phyloP scores from a whole-genome alignment of 2,113 vertebrate species.

The Cyanoramphus novaezelandiae region DNA sequence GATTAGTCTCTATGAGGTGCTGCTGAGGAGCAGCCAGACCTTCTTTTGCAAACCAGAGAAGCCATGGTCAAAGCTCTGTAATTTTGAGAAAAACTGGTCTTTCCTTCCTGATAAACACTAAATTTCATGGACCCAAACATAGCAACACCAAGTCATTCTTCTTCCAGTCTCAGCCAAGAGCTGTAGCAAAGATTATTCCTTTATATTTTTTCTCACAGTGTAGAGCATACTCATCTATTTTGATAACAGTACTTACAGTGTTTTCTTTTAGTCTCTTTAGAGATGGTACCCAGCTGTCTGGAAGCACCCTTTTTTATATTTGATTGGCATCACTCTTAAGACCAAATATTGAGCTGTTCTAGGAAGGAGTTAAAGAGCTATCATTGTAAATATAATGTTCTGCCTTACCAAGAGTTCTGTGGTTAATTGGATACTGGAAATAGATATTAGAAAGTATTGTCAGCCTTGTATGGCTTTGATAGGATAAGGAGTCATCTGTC shows the following conservation, averaged over 20 bases:
- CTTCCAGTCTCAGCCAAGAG: neutral
- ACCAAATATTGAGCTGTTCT: slow-evolving; percentile 50
- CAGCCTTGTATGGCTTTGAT: neutral
- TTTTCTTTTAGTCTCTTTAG: slow-evolving; percentile 50
- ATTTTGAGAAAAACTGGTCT: neutral
- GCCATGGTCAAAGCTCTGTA: neutral
- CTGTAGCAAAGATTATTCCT: neutral
- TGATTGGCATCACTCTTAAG: slow-evolving; percentile 48
- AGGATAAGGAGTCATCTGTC: neutral
- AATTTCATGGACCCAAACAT: neutral
- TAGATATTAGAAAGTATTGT: slow-evolving; percentile 19
- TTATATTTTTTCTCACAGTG: neutral
- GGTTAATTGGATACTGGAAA: slow-evolving; percentile 12
- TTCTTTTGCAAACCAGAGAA: neutral
- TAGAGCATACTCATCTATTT: slow-evolving; percentile 31
- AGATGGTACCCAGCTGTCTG: slow-evolving; percentile 39
- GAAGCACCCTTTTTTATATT: slow-evolving; percentile 29
- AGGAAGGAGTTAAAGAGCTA: slow-evolving; percentile 45
- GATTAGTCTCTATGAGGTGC: neutral
- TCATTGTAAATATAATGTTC: slow-evolving; percentile 42
- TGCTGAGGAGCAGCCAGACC: neutral
- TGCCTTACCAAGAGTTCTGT: slow-evolving; percentile 21
- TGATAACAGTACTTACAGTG: slow-evolving; percentile 46
- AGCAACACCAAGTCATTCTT: neutral
- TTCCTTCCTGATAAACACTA: neutral